Evolutionary conservation across 2,113 vertebrate species (phyloP).

Genomic region (Nematolebias whitei): DNA sequence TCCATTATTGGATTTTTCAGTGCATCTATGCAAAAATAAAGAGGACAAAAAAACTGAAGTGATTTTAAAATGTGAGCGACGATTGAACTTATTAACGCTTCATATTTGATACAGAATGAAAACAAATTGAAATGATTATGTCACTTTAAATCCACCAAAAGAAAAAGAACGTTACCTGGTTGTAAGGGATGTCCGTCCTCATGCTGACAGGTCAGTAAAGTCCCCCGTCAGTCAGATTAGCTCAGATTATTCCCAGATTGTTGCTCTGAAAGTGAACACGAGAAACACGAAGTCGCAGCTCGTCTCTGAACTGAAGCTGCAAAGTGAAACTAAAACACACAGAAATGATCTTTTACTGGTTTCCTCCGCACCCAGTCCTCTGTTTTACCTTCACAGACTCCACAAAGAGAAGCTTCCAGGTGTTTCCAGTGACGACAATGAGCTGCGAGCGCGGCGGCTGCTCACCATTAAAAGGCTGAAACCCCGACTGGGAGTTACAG

Average conservation of each 20-base stretch:
- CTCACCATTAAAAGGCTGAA: too few species aligned
- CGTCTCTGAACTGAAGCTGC: not conserved
- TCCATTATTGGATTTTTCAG: too few species aligned
- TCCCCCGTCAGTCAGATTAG: not conserved
- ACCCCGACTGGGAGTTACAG: too few species aligned
- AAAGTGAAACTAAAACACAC: not conserved
- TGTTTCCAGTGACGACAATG: slow-evolving; percentile 37
- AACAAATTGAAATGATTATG: not conserved
- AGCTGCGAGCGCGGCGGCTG: too few species aligned
- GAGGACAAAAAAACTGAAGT: too few species aligned
- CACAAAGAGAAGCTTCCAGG: slow-evolving; percentile 60
- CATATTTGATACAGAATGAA: not conserved
- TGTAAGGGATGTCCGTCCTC: slow-evolving; percentile 62
- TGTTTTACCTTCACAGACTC: not conserved
- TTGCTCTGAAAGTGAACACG: slow-evolving; percentile 25
- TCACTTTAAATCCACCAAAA: too few species aligned
- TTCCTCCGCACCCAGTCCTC: slow-evolving; percentile 1
- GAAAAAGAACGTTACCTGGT: slow-evolving; percentile 55
- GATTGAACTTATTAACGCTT: too few species aligned
- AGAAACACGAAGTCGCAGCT: slow-evolving; percentile 14
- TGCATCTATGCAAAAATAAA: too few species aligned
- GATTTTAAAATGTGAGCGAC: too few species aligned
- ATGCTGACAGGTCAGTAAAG: slow-evolving; percentile 41
- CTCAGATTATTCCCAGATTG: not conserved
- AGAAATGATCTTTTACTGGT: not conserved